Evolutionary conservation across 2,113 vertebrate species (phyloP).

Genomic region (Emberiza fucata): DNA sequence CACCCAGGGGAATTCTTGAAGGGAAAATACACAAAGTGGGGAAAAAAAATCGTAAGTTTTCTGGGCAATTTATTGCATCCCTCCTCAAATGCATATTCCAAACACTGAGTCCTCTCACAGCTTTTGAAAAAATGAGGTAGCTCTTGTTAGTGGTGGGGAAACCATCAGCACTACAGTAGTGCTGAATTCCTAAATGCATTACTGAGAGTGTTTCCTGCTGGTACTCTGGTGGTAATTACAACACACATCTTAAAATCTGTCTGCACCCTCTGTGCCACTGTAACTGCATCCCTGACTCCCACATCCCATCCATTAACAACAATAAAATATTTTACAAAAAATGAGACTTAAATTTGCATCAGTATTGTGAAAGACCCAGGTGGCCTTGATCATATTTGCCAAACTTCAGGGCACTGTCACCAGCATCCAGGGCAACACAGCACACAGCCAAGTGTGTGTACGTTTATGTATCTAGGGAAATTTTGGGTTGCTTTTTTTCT

Average conservation of each 20-base stretch:
- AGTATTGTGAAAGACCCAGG: not conserved
- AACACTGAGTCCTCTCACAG: not conserved
- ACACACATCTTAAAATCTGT: not conserved
- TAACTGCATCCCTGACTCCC: not conserved
- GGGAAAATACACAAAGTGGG: not conserved
- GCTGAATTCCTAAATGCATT: not conserved
- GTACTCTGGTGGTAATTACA: not conserved
- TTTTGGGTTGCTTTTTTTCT: not conserved
- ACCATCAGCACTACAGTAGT: not conserved
- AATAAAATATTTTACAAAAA: not conserved
- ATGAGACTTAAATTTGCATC: not conserved
- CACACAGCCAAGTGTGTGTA: not conserved
- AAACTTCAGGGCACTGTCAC: not conserved
- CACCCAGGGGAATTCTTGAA: not conserved
- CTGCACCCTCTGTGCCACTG: not conserved
- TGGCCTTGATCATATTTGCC: rapidly evolving
- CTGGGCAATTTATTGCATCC: not conserved
- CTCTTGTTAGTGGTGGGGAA: not conserved
- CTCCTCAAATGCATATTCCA: not conserved
- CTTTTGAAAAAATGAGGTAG: not conserved
- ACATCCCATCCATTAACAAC: not conserved
- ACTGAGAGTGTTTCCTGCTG: not conserved
- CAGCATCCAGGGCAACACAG: not conserved
- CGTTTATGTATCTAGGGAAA: not conserved
- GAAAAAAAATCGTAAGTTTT: not conserved